Base-by-base conservation (phyloP, 1,140 invertebrate genomes). In the Drosophila pandora region DNA sequence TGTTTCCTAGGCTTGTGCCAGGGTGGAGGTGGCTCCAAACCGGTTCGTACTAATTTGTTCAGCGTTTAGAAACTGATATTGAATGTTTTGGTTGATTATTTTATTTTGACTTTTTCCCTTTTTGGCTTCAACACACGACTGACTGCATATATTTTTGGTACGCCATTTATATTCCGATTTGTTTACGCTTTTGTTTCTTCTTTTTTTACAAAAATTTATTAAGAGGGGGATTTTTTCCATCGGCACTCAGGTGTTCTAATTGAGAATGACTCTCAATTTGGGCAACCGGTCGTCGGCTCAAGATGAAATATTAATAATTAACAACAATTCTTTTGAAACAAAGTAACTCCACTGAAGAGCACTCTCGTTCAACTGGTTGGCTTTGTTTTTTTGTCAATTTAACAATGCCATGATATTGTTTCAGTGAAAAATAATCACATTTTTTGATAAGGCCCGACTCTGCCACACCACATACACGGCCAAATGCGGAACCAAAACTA, bases 401-500 rank as follows among this genome's bases (percentile, higher is more conserved):
- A 23, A 30, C 21, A 53, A 53, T 53, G 50, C 17, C 64, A 49
- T 34, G 60, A 21, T 22, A 17, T 64, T 52, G 48, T 54, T 65
- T 49, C 30, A 25, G 32, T 41, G 34, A 28, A 30, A 21, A 43
- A 34, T 5, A 70, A 70, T 59, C 43, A 25, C 37, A 53, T 39
- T 60, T 45, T 52, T 43, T 25, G 67, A 70, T 70, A 70, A 57
- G 32, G 3, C 17, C 13, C 4, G 13, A 3, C 21, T 54, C 9
- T 37, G 13, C 45, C 49, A 39, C 45, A 22, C 32, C 45, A 64
- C 61, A 63, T 49, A 70, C 64, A 69, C 65, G 56, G 45, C 43
- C 64, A 75, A 76, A 78, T 79, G 50, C 64, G 30, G 48, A 88
- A 78, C 72, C 37, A 78, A 58, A 87, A 87, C 82, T 87, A 83